phyloP scores from a whole-genome alignment of 2,797 vertebrate species.

The Silurus lanzhouensis region DNA sequence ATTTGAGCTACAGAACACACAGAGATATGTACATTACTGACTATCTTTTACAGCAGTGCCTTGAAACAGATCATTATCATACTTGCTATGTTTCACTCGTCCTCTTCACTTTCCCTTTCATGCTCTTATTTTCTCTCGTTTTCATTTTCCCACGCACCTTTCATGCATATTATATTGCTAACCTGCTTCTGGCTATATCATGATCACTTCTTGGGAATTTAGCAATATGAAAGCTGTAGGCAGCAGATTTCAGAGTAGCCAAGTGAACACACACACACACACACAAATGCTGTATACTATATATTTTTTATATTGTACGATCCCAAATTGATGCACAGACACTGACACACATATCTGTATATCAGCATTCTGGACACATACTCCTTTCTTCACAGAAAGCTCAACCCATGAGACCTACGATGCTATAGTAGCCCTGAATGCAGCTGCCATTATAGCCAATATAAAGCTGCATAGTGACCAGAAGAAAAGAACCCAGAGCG shows the following conservation, averaged over 20 bases:
- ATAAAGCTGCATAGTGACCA: constrained; percentile 77
- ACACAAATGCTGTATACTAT: not conserved
- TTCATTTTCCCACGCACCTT: constrained; percentile 63
- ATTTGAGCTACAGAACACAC: constrained; percentile 47
- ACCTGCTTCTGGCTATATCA: constrained; percentile 48
- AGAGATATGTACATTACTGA: constrained; percentile 31
- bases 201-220: constrained; percentile 57
- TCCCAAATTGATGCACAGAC: not conserved
- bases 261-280: constrained; percentile 23
- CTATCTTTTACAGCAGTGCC: constrained; percentile 49
- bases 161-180: constrained; percentile 66
- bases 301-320: not conserved
- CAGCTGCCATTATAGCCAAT: constrained; percentile 76
- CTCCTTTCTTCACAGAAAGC: constrained; percentile 62
- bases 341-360: not conserved
- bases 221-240: constrained; percentile 52
- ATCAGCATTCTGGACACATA: not conserved
- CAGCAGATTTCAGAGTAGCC: constrained; percentile 38
- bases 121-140: constrained; percentile 60
- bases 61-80: constrained; percentile 42
- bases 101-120: constrained; percentile 35
- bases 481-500: constrained; percentile 55
- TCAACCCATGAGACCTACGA: constrained; percentile 62
- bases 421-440: constrained; percentile 73
- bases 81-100: constrained; percentile 41